Percentiles rank a stretch among this genome's conserved stretches.
phyloP scores from a whole-genome alignment of 2,888 invertebrate genomes.

The Napeogenes inachia region DNA sequence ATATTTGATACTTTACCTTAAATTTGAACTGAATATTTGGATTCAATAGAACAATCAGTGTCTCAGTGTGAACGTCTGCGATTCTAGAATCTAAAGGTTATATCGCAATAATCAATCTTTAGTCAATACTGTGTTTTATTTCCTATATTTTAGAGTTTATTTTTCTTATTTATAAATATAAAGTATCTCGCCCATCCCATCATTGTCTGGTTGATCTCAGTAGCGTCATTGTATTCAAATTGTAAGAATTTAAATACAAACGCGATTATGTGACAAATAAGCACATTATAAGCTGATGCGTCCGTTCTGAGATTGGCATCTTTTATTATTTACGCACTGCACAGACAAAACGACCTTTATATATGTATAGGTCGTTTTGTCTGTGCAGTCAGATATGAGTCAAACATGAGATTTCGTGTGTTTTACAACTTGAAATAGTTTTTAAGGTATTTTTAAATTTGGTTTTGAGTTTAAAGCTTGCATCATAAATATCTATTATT shows the following conservation, averaged over 20 bases:
- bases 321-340: conserved; percentile 47
- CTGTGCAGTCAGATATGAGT: too few relatives aligned
- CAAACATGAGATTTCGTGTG: too few relatives aligned
- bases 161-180: conserved; percentile 37
- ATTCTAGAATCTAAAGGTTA: background rate
- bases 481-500: too few relatives aligned
- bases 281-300: conserved; percentile 57
- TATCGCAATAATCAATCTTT: background rate
- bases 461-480: too few relatives aligned
- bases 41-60: conserved; percentile 1
- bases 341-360: conserved; percentile 5
- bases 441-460: too few relatives aligned
- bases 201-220: conserved; percentile 59
- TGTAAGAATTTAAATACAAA: conserved; percentile 73
- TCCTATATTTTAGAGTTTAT: conserved; percentile 12
- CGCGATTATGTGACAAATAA: conserved; percentile 73
- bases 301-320: conserved; percentile 64
- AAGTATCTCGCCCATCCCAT: conserved; percentile 58
- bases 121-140: background rate
- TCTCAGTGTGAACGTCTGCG: background rate
- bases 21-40: background rate
- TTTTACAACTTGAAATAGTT: too few relatives aligned
- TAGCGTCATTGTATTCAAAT: conserved; percentile 77
- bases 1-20: too few relatives aligned
- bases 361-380: too few relatives aligned